Base-by-base conservation (phyloP, 2,888 invertebrate genomes). In the Eulithis testata region DNA sequence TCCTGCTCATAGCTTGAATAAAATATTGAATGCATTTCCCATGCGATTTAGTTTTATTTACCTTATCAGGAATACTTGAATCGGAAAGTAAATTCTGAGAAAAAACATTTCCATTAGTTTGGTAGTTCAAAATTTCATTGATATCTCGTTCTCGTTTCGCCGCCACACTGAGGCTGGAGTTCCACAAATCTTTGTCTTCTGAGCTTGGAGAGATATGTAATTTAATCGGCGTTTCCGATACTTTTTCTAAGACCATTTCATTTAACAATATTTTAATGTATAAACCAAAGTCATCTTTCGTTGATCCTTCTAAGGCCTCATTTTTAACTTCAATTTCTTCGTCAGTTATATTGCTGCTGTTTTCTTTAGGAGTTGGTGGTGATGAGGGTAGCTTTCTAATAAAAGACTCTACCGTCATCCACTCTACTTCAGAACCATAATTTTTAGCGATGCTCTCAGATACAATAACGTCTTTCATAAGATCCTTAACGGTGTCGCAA, bases 401-500 rank as follows among this genome's bases (percentile, higher is more conserved):
- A 11, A 81, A 68, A 11, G 75, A 72, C 37, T 75, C 60, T 7
- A 79, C 52, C 2, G 74, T 70, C 3, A 77, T 68, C 74, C 74
- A 78, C 67, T 79, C 69, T 31, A 74, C 55, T 63, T 72, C 64
- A 43, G 69, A 45, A 11, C 54, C 58, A 49, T 54, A 36, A 11
- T 56, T 5, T 60, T 71, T 65, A 50, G 60, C 61, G 53, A 53
- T 31, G 49, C 44, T 54, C 7, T 76, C 71, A 11, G 70, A 54
- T 37, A 73, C 64, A 36, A 77, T 73, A 5, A 77, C 62, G 31
- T 75, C 72, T 74, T 75, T 77, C 12, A 77, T 69, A 11, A 78
- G 60, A 44, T 74, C 55, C 44, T 75, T 74, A 1, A 76, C 75
- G 60, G 69, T 69, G 21, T 71, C 70, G 59, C 72, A 70, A 63